These are phyloP conservation scores for Lepeophtheirus salmonis DNA, from an alignment of 1,140 invertebrate species.

Conservation along the genomic window DNA sequence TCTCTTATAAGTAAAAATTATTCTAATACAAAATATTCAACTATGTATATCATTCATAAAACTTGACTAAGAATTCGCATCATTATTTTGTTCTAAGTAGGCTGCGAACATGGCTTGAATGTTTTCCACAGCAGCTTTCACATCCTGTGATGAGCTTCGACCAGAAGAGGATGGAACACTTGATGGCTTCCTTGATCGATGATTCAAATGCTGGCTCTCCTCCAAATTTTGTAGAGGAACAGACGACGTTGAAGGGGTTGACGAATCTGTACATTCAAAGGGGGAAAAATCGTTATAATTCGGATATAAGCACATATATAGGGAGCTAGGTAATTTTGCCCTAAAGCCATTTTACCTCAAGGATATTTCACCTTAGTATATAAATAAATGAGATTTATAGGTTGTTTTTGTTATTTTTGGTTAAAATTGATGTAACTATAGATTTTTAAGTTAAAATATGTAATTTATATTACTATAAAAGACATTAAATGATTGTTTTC, in stretches of 20 bases:
- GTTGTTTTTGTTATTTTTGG: too few species aligned
- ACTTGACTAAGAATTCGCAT: neutral
- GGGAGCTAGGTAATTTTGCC: too few species aligned
- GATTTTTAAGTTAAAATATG: too few species aligned
- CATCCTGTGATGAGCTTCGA: neutral
- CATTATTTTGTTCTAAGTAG: slow-evolving; percentile 7
- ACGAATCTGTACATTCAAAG: neutral
- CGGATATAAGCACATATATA: too few species aligned
- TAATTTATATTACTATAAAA: too few species aligned
- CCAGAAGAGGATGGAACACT: neutral
- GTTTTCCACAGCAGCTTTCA: slow-evolving; percentile 15
- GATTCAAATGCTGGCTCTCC: neutral
- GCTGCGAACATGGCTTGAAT: slow-evolving; percentile 16
- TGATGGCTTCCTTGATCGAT: neutral
- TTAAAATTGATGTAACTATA: too few species aligned
- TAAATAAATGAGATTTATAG: too few species aligned
- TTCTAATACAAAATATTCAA: neutral
- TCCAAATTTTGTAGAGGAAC: neutral
- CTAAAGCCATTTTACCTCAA: too few species aligned
- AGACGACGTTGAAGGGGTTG: neutral
- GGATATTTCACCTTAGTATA: too few species aligned
- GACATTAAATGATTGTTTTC: too few species aligned
- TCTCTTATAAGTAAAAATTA: neutral
- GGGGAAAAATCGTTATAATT: too few species aligned
- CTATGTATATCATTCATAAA: neutral